Evolutionary conservation across 2,797 vertebrate species (phyloP), one percentile per base, ranked within the genome.

Genomic region (Dryobates pubescens): DNA sequence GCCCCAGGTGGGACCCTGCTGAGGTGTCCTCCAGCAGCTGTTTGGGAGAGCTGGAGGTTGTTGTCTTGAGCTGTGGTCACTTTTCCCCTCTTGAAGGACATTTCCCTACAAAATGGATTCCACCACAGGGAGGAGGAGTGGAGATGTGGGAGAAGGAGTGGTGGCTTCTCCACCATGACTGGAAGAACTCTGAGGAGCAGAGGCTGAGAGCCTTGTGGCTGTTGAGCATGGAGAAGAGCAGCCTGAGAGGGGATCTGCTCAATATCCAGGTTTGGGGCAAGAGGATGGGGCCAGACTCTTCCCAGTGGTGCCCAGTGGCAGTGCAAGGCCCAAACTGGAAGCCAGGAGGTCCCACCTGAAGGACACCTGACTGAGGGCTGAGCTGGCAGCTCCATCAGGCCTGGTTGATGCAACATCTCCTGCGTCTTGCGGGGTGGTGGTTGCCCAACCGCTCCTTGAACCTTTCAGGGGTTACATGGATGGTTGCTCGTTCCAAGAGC

Each of bases 91-190:
- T 47, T 30, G 51, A 34, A 53, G 26, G 26, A 53, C 34, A 53
- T 69, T 17, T 45, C 9, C 17, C 30, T 59, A 13, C 36, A n/a
- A 24, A 61, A 38, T 17, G 47, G 32, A 17, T 56, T 61, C 18
- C 18, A 2, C 47, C 62, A 3, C 10, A 15, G 0, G 1, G 45
- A 47, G 54, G 10, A n/a, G 53, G 12, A 18, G 61, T 1, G 7
- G 41, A 19, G 43, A 14, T 20, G 2, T 9, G 24, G 32, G 16
- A 17, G 26, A n/a, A 43, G 16, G 54, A n/a, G 47, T 16, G 16
- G 4, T 6, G 6, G 19, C 54, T 30, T 30, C 26, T 30, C 11
- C 18, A 29, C 3, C 19, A 18, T 22, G 12, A 18, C 12, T 43
- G 38, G 62, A 30, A 10, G 27, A 43, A 3, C 61, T 53, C 23